Evolutionary conservation across 1,140 invertebrate species (phyloP), one percentile per base, ranked within the genome.

Genomic region (Helicoverpa armigera): DNA sequence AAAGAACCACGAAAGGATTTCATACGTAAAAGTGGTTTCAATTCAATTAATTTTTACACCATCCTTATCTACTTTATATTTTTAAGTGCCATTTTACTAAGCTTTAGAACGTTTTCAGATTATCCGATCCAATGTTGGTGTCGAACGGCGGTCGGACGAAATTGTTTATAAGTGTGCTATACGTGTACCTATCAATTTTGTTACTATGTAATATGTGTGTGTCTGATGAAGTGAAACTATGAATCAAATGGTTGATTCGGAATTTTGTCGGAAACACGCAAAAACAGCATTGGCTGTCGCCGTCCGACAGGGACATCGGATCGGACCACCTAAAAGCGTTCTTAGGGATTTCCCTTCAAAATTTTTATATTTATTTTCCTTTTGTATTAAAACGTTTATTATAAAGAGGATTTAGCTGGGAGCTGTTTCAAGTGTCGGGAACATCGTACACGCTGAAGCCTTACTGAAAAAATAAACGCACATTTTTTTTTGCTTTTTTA

Each of bases 361-460:
- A 58, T 76, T 63, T 76, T 43, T 43, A 9, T 43, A 43, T 43
- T 43, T 43, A 43, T 43, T 63, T 63, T 56, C 73, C 58, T 63
- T 35, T 76, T 76, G 51, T 77, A 77, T 65, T 77, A 63, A 76
- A 65, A 77, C 50, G 50, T 77, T 77, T 77, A 51, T 67, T 67
- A 67, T 77, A 77, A 77, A 53, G 50, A 77, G 75, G 60, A 77
- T 77, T 77, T 51, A 29, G 48, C 61, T 65, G 3, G 50, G 18
- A 77, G 61, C 50, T 31, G 16, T 65, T 67, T 77, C 50, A 65
- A 77, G 75, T 77, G 75, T 77, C 61, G 75, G 23, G 61, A 67
- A 54, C 56, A 56, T 29, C 58, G 43, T 77, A 23, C 48, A 31
- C 60, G 50, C 31, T 77, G 54, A 67, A 77, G n/a, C 29, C 23